phyloP scores from a whole-genome alignment of 2,113 vertebrate species.

The Tenebrosternarchus preto region DNA sequence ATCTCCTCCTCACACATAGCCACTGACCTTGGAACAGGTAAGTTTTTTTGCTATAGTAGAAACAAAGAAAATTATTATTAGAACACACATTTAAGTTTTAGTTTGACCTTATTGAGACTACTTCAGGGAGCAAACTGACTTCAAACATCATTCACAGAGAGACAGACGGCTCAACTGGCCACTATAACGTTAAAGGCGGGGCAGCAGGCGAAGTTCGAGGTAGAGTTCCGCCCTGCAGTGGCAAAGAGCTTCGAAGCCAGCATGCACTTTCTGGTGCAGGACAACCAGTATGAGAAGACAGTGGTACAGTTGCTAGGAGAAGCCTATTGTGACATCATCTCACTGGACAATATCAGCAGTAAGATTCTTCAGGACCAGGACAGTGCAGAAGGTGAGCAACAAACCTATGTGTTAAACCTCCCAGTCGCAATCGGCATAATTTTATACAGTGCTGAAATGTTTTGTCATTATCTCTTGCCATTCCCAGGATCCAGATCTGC shows the following conservation, averaged over 20 bases:
- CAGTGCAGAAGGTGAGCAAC: constrained; percentile 66
- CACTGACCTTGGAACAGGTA: constrained; percentile 59
- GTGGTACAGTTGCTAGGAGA: constrained; percentile 77
- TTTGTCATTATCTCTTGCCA: background rate
- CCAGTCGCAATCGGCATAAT: too few species aligned
- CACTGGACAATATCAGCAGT: constrained; percentile 77
- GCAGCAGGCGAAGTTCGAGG: constrained; percentile 73
- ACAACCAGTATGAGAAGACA: constrained; percentile 76
- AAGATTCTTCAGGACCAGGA: constrained; percentile 55
- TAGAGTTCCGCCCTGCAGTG: constrained; percentile 75
- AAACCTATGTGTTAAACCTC: background rate
- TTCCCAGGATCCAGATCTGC: constrained; percentile 60
- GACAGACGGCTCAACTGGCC: constrained; percentile 62
- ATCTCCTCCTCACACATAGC: constrained; percentile 45
- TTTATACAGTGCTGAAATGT: background rate
- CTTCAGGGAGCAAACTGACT: background rate
- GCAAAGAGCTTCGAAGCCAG: constrained; percentile 65
- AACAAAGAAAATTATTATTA: too few species aligned
- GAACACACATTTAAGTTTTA: too few species aligned
- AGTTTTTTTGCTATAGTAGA: too few species aligned
- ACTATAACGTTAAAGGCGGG: constrained; percentile 68
- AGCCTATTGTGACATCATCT: constrained; percentile 79
- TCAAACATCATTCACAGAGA: constrained; percentile 62
- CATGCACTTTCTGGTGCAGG: constrained; percentile 73
- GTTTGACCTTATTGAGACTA: background rate